phyloP scores from a whole-genome alignment of 2,888 invertebrate genomes.

The Neoaliturus tenellus region DNA sequence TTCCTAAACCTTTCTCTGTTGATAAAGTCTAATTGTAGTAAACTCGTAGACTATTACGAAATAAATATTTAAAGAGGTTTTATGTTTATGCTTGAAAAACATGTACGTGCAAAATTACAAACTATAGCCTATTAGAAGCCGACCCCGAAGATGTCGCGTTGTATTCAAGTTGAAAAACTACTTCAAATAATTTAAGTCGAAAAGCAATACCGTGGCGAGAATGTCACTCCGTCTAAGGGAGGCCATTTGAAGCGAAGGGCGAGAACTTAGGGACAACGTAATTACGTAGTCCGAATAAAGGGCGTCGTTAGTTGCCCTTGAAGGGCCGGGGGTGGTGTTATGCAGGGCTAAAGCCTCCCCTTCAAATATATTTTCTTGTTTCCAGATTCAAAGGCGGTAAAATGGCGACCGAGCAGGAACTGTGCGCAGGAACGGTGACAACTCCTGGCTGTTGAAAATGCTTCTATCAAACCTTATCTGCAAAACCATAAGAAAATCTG shows the following conservation, averaged over 20 bases:
- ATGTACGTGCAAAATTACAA: too few relatives aligned
- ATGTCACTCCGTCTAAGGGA: conserved; percentile 11
- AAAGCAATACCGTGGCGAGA: not conserved
- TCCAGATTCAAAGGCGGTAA: conserved; percentile 43
- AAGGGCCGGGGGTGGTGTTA: conserved; percentile 39
- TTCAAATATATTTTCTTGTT: conserved; percentile 49
- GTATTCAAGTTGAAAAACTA: not conserved
- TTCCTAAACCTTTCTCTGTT: too few relatives aligned
- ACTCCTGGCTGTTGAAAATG: too few relatives aligned
- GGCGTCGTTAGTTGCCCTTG: conserved; percentile 35
- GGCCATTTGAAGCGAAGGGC: not conserved
- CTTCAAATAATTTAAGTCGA: not conserved
- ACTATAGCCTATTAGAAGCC: too few relatives aligned
- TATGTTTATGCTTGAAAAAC: too few relatives aligned
- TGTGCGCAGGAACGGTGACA: not conserved
- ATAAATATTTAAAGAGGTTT: too few relatives aligned
- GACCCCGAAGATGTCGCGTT: too few relatives aligned
- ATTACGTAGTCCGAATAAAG: conserved; percentile 41
- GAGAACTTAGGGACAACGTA: not conserved
- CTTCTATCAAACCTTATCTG: too few relatives aligned
- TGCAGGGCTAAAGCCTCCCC: conserved; percentile 45
- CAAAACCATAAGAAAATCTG: too few relatives aligned
- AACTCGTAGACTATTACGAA: too few relatives aligned
- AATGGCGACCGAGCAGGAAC: conserved; percentile 37
- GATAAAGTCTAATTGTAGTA: too few relatives aligned